A percentile compares a stretch with the other conserved stretches of the same genome.
phyloP scores from a whole-genome alignment of 2,113 vertebrate species.

The Carassius gibelio region DNA sequence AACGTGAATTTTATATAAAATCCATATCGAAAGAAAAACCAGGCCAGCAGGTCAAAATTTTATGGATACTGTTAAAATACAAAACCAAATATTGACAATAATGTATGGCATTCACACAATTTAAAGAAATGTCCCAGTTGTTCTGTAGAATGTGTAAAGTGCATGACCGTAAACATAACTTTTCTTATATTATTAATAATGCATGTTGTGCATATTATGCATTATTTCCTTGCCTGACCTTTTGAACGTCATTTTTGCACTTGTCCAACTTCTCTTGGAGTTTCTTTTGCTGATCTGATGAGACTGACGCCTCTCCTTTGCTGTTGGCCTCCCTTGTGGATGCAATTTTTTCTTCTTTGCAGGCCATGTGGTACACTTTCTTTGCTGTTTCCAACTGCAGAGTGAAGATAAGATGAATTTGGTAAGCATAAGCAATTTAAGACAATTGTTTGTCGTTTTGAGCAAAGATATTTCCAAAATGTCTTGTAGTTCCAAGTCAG shows the following conservation, averaged over 20 bases:
- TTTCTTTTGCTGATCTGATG: slow-evolving; percentile 91
- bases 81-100: neutral
- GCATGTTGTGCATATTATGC: neutral
- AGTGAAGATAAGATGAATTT: neutral
- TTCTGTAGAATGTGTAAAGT: neutral
- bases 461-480: neutral
- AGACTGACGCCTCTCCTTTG: slow-evolving; percentile 84
- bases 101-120: neutral
- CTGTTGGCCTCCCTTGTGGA: slow-evolving; percentile 86
- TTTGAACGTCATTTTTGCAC: slow-evolving; percentile 92
- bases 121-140: neutral
- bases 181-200: neutral
- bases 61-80: neutral
- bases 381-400: slow-evolving; percentile 88
- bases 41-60: neutral
- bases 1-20: neutral
- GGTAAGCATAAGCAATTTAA: neutral
- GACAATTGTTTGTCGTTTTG: neutral
- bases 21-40: too few relatives aligned
- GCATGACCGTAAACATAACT: neutral
- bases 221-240: slow-evolving; percentile 72
- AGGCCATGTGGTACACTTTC: slow-evolving; percentile 91
- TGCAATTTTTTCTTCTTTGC: slow-evolving; percentile 94
- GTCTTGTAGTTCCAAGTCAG: neutral
- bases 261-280: slow-evolving; percentile 94